Evolutionary conservation across 2,113 vertebrate genomes (phyloP).

Genomic region (Athene cunicularia): DNA sequence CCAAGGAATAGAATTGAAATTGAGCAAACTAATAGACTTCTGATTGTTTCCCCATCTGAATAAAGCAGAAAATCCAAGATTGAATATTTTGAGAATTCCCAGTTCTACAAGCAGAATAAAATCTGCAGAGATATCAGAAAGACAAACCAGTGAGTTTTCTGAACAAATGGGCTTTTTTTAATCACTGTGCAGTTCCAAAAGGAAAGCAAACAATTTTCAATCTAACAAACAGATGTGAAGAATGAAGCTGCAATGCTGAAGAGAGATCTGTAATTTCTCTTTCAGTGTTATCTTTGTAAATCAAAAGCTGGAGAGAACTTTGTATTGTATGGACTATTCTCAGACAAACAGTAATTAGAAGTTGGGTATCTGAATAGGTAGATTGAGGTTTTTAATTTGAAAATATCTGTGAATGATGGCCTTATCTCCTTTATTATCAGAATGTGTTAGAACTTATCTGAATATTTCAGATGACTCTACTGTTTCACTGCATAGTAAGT

Average conservation of each 20-base stretch:
- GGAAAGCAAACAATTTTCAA: conserved; percentile 34
- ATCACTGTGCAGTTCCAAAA: conserved; percentile 18
- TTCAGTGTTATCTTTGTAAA: conserved; percentile 1
- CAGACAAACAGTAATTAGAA: neutral
- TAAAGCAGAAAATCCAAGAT: conserved; percentile 10
- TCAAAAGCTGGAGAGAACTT: neutral
- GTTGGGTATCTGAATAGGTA: neutral
- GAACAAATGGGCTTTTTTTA: conserved; percentile 23
- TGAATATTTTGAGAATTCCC: conserved; percentile 47
- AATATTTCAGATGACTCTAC: neutral
- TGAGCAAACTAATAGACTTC: conserved; percentile 28
- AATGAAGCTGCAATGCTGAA: neutral
- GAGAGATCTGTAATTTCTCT: neutral
- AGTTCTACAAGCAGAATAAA: conserved; percentile 45
- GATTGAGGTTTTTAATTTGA: neutral
- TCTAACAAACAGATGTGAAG: neutral
- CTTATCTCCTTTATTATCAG: conserved; percentile 7
- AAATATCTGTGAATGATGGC: neutral
- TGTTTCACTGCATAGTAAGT: neutral
- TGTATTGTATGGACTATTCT: neutral
- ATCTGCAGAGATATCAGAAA: conserved; percentile 39
- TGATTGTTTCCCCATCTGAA: conserved; percentile 36
- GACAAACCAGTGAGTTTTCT: conserved; percentile 22
- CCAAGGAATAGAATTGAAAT: conserved; percentile 52
- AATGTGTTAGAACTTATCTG: neutral